A percentile compares a stretch with the other conserved stretches of the same genome.
Evolutionary conservation across 2,113 vertebrate species (phyloP).

Genomic region (Mastomys coucha): DNA sequence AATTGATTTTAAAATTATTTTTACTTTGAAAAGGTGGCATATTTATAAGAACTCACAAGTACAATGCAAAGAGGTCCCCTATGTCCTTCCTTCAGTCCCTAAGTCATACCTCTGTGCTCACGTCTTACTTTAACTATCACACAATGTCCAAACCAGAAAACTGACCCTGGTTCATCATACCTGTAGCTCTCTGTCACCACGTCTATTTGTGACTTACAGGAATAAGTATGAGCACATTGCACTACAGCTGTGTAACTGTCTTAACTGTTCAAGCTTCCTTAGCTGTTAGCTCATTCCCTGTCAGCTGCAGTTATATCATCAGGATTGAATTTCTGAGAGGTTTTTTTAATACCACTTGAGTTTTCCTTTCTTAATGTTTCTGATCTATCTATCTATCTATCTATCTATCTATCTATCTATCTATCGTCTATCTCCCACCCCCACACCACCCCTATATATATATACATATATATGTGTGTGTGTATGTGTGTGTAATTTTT

Average conservation of each 20-base stretch:
- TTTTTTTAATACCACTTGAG: constrained; percentile 14
- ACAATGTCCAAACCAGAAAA: background rate
- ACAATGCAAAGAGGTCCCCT: background rate
- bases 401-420: background rate
- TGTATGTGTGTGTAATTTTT: background rate
- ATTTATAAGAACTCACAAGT: background rate
- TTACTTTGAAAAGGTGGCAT: constrained; percentile 21
- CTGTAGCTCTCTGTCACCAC: background rate
- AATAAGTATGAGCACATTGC: background rate
- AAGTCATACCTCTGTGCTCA: background rate
- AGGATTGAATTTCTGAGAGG: background rate
- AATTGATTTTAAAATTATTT: background rate
- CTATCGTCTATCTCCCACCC: too few relatives aligned
- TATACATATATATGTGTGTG: too few relatives aligned
- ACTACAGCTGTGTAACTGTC: background rate
- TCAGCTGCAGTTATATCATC: background rate
- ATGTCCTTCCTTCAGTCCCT: background rate
- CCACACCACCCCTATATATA: too few relatives aligned
- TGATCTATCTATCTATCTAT: background rate
- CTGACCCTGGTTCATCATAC: background rate
- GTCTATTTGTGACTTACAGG: background rate
- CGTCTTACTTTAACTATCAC: background rate
- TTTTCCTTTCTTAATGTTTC: background rate
- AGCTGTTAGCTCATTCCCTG: background rate
- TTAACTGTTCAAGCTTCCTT: background rate